Conservation (phyloP, 2,888 invertebrate genomes). For the Gandaritis pyraliata region DNA sequence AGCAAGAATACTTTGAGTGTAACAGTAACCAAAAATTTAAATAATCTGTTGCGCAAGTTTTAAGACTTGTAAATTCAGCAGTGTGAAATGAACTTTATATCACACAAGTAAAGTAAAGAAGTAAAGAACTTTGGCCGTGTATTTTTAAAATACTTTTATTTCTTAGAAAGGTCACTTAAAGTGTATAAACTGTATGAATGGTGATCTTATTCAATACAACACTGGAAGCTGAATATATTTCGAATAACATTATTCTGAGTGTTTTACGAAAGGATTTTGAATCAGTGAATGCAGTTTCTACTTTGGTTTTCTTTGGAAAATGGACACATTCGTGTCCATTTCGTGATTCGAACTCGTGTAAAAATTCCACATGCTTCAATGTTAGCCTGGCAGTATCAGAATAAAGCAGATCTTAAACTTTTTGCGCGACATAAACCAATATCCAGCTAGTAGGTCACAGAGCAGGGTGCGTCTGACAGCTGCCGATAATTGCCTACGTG, state of each 20-base stretch:
- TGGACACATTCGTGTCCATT: too few species aligned
- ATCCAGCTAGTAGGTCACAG: conserved; percentile 12
- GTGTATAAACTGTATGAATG: conserved; percentile 53
- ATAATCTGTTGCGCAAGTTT: too few species aligned
- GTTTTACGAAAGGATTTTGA: conserved; percentile 66
- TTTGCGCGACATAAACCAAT: conserved; percentile 16
- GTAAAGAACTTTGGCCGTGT: background rate
- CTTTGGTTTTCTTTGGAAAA: conserved; percentile 11
- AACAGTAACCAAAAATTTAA: too few species aligned
- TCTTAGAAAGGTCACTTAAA: conserved; percentile 52
- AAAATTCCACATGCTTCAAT: too few species aligned
- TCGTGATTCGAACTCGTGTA: too few species aligned
- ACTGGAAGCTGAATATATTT: conserved; percentile 63
- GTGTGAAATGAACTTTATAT: background rate
- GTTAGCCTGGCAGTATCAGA: too few species aligned
- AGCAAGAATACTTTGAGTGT: too few species aligned
- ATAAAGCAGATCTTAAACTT: conserved; percentile 1
- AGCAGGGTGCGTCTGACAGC: conserved; percentile 19
- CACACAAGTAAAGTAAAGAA: background rate
- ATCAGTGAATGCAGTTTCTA: conserved; percentile 53
- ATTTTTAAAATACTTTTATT: conserved; percentile 25
- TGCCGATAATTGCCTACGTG: conserved; percentile 31
- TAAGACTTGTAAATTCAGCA: background rate
- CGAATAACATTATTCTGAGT: conserved; percentile 67
- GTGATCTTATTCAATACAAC: conserved; percentile 65